These are phyloP conservation scores for Liolophura sinensis DNA, from an alignment of 1,140 invertebrate species.

Conservation along the genomic window DNA sequence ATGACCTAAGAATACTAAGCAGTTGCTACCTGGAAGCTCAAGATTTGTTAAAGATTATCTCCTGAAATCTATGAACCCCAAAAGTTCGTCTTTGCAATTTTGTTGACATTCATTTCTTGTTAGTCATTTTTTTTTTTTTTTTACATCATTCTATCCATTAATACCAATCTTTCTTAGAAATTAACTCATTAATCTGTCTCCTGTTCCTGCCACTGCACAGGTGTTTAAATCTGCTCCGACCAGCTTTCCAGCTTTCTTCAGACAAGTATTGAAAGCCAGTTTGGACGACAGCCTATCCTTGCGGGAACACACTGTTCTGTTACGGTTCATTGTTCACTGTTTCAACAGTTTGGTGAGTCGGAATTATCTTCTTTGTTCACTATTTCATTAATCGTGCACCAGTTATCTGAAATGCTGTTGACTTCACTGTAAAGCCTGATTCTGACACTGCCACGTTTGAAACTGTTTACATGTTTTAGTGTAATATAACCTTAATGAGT, in stretches of 20 bases:
- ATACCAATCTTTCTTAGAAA: constrained; percentile 4
- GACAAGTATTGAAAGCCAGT: constrained; percentile 75
- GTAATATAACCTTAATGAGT: no score
- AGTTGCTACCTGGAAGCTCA: no score
- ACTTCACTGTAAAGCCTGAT: no score
- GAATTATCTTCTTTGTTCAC: not conserved
- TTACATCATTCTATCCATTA: no score
- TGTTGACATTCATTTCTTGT: no score
- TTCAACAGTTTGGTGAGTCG: constrained; percentile 79
- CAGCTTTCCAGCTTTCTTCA: constrained; percentile 87
- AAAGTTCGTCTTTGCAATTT: no score
- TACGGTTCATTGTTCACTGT: constrained; percentile 94
- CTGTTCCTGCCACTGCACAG: constrained; percentile 49
- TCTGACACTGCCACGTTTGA: no score
- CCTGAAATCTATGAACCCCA: no score
- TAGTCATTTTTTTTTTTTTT: constrained; percentile 18
- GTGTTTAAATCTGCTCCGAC: constrained; percentile 79
- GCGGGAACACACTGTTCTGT: constrained; percentile 82
- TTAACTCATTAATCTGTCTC: not conserved
- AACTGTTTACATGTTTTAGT: no score
- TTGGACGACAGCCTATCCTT: constrained; percentile 68
- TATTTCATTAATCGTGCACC: not conserved
- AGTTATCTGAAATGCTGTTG: no score
- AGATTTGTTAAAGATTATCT: no score
- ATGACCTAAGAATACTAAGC: no score